Base-by-base conservation (phyloP, 2,797 vertebrate species). In the Rhynchotus rufescens region DNA sequence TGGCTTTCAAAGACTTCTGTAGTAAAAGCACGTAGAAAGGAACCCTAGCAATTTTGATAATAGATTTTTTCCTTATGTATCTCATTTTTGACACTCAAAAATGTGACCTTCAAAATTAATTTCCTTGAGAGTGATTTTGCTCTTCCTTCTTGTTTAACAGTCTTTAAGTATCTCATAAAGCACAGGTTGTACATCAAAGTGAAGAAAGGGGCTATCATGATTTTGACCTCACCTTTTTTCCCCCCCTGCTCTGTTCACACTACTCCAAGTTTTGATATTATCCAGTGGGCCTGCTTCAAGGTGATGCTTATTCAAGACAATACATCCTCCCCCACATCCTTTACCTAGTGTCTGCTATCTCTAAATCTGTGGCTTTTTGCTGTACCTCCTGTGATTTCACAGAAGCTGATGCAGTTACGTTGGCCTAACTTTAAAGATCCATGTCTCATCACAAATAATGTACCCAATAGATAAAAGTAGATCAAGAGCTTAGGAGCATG, bases 31-130 rank as follows among this genome's bases (percentile, higher is more conserved):
- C 60, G 69, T 91, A 91, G 49, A 69, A 91, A 90, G 49, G 45
- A 6, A 40, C 10, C 15, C 11, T 76, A 84, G 59, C 56, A 92
- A 60, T 85, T 54, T 22, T 95, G 86, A 88, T 62, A 90, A 40
- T 30, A 68, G 32, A 25, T 52, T 90, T 88, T 90, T 71, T 65
- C 38, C 22, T 47, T 90, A 71, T 65, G 57, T 69, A 73, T 82
- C 83, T 80, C 60, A 90, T 91, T 90, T 86, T 72, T 93, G 91
- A 81, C 93, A 92, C 88, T 85, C 94, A 93, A 64, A 66, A 91
- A 69, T 20, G 34, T 80, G 88, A 94, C 73, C 86, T 96, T 90
- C 81, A 87, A 87, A 93, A 93, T 91, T 88, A 91, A 92, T 94
- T 95, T 96, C 88, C 81, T 93, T 57, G n/a, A 80, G 69, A 36